Base-by-base conservation (phyloP, 2,113 vertebrate species). In the Phoxinus phoxinus region DNA sequence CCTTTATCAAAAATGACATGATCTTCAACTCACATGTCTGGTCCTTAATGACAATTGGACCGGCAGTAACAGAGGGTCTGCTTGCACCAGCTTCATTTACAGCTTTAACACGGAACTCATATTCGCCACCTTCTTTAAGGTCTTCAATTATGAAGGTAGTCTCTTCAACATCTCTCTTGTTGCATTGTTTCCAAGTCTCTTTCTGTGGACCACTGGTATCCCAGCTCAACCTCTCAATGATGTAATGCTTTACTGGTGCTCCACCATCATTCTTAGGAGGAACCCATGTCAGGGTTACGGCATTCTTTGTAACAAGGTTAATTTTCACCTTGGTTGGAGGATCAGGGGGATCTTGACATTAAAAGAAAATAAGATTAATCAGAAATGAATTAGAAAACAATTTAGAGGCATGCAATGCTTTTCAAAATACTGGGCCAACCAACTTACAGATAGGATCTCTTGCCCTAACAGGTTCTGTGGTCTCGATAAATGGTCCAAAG, bases 21-120 rank as follows among this genome's bases (percentile, higher is more conserved):
- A 27, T 13, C 35, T 41, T 81, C 9, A 44, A 94, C 97, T 94
- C 93, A 99, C 98, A 97, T 30, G 98, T 98, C 93, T 99, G 98
- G 76, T 99, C 98, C 93, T 97, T 98, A 90, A 99, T 95, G 89
- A 95, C 88, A 86, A 99, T 88, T 13, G 98, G 98, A 81, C 98
- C 98, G 74, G 96, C 95, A 11, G 97, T 97, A 73, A 94, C 92
- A 25, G 98, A 99, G 86, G 98, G 97, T 87, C 97, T 96, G 90
- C 98, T 97, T 46, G 96, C 93, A 74, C 98, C 98, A 9, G 97
- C 98, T 56, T 96, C 97, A 8, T 99, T 99, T 86, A 99, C 98
- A 32, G 98, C 98, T 92, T 99, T 99, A 6, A 97, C 97, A 90
- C 98, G 96, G 93, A 99, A 99, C 93, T 99, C 98, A 4, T 99